Evolutionary conservation across 2,797 vertebrate genomes (phyloP), one percentile per base, ranked within the genome.

Genomic region (Rhadinocentrus ornatus): DNA sequence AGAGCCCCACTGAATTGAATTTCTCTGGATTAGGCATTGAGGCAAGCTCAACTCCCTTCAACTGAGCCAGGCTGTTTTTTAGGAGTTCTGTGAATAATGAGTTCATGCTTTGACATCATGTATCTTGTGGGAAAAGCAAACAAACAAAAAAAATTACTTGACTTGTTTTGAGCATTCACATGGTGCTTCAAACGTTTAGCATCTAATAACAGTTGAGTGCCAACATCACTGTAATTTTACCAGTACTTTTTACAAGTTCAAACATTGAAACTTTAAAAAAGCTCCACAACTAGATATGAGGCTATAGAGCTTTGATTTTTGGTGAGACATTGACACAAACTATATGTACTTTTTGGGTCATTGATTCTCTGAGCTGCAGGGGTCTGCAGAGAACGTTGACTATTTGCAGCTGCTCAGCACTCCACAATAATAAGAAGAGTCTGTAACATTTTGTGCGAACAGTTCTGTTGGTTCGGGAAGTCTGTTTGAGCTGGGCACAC

Each of bases 291-390:
- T 80, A 82, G 73, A 81, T 81, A 76, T 71, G 66, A 77, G 86
- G 67, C 75, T 62, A 84, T 83, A 81, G 86, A 82, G 77, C 74
- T 84, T 84, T 86, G 86, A 89, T 89, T 86, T 85, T 80, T 85
- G 63, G 69, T 54, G 65, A 89, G 80, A 89, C 81, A 74, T 76
- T 80, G 77, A 80, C 81, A 80, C 79, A 71, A 73, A 86, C 80
- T 87, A 77, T 83, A 85, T 90, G 78, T 84, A 88, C 86, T 82
- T 86, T 44, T 84, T 87, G 79, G 71, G 83, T 89, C 79, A 83
- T 86, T 84, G 87, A 86, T 85, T 86, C 78, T 69, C 46, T 46
- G 32, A 76, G 80, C 89, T 90, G 73, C 83, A 69, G 81, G 81
- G 79, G 61, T 85, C 82, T 87, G 85, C 80, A 83, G 78, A 84